Conservation (phyloP, 1,140 invertebrate species). For the Brachionus koreanus region DNA sequence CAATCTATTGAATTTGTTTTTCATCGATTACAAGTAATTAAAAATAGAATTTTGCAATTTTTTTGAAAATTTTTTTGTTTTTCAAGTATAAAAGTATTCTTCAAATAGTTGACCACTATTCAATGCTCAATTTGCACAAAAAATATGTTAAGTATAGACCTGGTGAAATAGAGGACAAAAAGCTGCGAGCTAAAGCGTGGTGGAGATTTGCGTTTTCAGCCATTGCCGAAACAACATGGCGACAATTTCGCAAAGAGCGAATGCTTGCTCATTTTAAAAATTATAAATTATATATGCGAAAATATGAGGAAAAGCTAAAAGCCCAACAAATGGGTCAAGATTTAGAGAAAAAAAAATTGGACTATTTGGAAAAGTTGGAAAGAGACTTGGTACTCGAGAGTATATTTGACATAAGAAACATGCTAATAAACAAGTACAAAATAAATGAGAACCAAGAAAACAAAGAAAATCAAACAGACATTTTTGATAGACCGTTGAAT, state of each 20-base stretch:
- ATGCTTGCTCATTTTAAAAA: constrained; percentile 65
- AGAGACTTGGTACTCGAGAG: constrained; percentile 12
- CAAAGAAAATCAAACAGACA: neutral
- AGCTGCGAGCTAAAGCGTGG: constrained; percentile 61
- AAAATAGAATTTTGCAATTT: too few relatives aligned
- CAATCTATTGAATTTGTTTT: constrained; percentile 40
- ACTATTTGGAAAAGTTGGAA: neutral
- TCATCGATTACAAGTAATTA: constrained; percentile 16
- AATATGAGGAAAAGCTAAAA: constrained; percentile 21
- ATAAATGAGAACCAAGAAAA: neutral
- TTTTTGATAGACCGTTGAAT: constrained; percentile 15
- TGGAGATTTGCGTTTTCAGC: constrained; percentile 74
- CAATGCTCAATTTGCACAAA: constrained; percentile 68
- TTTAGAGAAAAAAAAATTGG: constrained; percentile 2
- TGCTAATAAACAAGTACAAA: constrained; percentile 6
- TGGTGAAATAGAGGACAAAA: constrained; percentile 55
- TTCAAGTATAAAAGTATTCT: constrained; percentile 67
- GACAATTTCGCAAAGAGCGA: constrained; percentile 70
- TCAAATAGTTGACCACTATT: constrained; percentile 66
- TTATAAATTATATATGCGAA: constrained; percentile 25
- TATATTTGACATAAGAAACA: constrained; percentile 33
- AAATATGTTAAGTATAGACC: constrained; percentile 63
- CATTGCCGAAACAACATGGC: constrained; percentile 69
- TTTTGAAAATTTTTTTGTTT: constrained; percentile 47
- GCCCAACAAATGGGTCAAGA: neutral